Conservation (phyloP, 2,113 vertebrate genomes). For the Meleagris gallopavo region DNA sequence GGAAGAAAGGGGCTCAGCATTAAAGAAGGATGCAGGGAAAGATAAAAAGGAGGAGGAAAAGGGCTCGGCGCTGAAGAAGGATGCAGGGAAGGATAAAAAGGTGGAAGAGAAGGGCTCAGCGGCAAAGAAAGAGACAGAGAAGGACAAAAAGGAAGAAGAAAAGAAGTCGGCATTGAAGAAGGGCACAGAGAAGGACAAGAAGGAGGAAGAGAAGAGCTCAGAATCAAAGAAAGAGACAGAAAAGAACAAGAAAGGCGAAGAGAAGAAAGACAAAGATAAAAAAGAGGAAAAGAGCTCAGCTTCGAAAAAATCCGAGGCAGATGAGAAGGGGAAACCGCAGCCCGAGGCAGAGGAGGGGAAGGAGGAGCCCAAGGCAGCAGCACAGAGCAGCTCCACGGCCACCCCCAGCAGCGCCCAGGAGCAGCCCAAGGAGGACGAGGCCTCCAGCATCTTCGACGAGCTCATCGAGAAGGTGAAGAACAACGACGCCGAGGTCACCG, state of each 20-base stretch:
- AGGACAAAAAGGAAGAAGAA: constrained; percentile 42
- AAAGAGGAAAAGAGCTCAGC: constrained; percentile 57
- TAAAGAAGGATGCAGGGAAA: neutral
- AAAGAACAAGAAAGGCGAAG: constrained; percentile 40
- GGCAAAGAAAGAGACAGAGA: neutral
- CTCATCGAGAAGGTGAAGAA: constrained; percentile 88
- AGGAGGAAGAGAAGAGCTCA: constrained; percentile 33
- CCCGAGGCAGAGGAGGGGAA: constrained; percentile 31
- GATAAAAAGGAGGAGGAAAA: constrained; percentile 27
- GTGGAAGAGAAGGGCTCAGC: neutral
- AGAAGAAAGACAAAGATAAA: constrained; percentile 33
- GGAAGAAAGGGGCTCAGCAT: neutral
- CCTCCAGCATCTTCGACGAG: constrained; percentile 93
- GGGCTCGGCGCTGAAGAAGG: neutral
- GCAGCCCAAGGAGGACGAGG: constrained; percentile 77
- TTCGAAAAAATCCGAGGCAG: constrained; percentile 12
- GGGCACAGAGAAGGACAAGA: constrained; percentile 27
- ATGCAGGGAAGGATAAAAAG: neutral
- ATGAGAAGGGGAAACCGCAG: constrained; percentile 3
- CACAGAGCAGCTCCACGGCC: constrained; percentile 26
- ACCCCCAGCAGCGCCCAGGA: neutral
- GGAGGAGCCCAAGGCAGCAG: neutral
- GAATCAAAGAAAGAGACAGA: constrained; percentile 1
- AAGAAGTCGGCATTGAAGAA: neutral
- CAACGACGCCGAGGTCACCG: constrained; percentile 84